These are phyloP conservation scores for Pinna nobilis DNA, from an alignment of 1,140 invertebrate species.

Conservation along the genomic window DNA sequence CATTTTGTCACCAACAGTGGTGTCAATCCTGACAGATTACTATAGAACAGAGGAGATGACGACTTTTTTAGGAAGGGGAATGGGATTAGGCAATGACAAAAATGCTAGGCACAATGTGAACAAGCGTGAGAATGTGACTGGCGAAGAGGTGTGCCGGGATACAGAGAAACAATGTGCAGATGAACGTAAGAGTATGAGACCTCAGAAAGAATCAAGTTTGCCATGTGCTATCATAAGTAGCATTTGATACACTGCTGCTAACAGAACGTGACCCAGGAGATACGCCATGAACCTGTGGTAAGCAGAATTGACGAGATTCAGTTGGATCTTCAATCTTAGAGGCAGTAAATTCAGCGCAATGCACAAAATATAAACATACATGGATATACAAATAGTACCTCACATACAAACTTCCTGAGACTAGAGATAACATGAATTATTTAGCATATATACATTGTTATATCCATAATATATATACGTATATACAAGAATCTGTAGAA, in stretches of 20 bases:
- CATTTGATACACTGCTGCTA: slow-evolving; percentile 44
- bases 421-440: no score
- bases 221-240: slow-evolving; percentile 46
- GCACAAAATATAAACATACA: no score
- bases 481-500: no score
- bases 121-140: slow-evolving; percentile 8
- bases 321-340: neutral
- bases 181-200: neutral
- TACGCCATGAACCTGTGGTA: slow-evolving; percentile 33
- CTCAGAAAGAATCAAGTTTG: slow-evolving; percentile 19
- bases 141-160: slow-evolving; percentile 12
- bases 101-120: neutral
- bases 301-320: slow-evolving; percentile 12
- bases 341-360: neutral
- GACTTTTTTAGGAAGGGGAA: no score
- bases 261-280: slow-evolving; percentile 36
- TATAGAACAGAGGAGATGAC: no score
- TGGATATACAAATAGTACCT: no score
- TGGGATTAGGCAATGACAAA: neutral
- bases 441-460: no score
- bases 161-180: slow-evolving; percentile 23
- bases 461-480: no score
- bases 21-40: no score
- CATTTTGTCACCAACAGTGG: no score
- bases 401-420: no score